Evolutionary conservation across 2,113 vertebrate species (phyloP).

Genomic region (Panthera uncia): DNA sequence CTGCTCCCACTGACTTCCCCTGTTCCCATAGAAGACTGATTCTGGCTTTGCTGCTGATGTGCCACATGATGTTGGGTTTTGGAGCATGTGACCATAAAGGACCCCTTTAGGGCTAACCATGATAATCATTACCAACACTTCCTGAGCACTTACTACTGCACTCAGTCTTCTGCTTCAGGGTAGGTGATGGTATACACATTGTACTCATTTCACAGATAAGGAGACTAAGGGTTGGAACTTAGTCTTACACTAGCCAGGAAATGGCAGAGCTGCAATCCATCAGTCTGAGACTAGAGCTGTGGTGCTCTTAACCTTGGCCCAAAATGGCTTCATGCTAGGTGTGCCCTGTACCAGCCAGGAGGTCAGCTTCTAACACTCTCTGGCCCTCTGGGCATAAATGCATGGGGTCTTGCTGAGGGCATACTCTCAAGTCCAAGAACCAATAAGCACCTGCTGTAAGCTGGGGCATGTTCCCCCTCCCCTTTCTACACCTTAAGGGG

Average conservation of each 20-base stretch:
- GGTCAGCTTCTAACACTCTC: slow-evolving; percentile 28
- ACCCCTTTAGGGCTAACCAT: neutral
- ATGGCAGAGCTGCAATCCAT: neutral
- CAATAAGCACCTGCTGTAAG: slow-evolving; percentile 32
- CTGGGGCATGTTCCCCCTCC: neutral
- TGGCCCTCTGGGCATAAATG: slow-evolving; percentile 31
- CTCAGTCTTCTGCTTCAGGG: neutral
- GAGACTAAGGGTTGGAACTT: slow-evolving; percentile 8
- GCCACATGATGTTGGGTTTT: neutral
- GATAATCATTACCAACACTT: neutral
- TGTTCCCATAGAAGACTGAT: neutral
- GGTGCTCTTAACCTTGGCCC: neutral
- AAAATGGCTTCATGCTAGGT: neutral
- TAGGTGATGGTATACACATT: neutral
- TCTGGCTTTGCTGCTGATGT: neutral
- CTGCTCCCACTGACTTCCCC: neutral
- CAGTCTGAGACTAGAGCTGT: neutral
- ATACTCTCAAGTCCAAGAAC: neutral
- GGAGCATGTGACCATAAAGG: neutral
- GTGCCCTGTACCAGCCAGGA: neutral
- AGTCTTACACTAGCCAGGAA: neutral
- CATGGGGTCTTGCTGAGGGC: neutral
- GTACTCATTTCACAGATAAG: slow-evolving; percentile 6
- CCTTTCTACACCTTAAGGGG: slow-evolving; percentile 32
- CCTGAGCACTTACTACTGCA: neutral